Percentiles rank a stretch among this genome's conserved stretches.
Conservation (phyloP, 2,113 vertebrate species). For the Gavialis gangeticus region DNA sequence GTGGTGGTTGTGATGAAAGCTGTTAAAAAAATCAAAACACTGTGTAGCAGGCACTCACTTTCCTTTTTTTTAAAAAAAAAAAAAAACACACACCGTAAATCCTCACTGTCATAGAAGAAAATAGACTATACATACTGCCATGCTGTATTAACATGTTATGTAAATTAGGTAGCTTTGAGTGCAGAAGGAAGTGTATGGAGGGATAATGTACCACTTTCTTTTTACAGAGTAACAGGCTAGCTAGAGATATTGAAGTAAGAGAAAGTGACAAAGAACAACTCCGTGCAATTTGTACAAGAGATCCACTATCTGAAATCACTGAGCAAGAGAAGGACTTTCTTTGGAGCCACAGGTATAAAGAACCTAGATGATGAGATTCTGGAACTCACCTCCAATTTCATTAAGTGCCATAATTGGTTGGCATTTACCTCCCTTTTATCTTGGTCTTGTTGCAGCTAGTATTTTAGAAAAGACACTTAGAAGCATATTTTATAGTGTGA, state of each 20-base stretch:
- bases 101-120: neutral
- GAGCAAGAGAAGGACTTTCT: slow-evolving; percentile 99
- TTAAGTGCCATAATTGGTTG: neutral
- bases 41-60: neutral
- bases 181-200: neutral
- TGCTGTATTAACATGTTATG: neutral
- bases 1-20: neutral
- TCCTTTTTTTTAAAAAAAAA: neutral
- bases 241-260: slow-evolving; percentile 93
- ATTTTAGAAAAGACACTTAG: neutral
- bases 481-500: neutral
- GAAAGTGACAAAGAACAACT: slow-evolving; percentile 95
- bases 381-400: neutral
- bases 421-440: neutral
- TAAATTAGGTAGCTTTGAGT: neutral
- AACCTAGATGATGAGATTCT: neutral
- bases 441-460: neutral
- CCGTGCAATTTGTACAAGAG: slow-evolving; percentile 91
- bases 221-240: slow-evolving; percentile 91
- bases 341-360: slow-evolving; percentile 92
- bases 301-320: slow-evolving; percentile 98
- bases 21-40: neutral
- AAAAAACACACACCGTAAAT: neutral
- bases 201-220: slow-evolving; percentile 30
- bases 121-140: neutral